Evolutionary conservation across 2,888 invertebrate genomes (phyloP).

Genomic region (Coleophora deauratella): DNA sequence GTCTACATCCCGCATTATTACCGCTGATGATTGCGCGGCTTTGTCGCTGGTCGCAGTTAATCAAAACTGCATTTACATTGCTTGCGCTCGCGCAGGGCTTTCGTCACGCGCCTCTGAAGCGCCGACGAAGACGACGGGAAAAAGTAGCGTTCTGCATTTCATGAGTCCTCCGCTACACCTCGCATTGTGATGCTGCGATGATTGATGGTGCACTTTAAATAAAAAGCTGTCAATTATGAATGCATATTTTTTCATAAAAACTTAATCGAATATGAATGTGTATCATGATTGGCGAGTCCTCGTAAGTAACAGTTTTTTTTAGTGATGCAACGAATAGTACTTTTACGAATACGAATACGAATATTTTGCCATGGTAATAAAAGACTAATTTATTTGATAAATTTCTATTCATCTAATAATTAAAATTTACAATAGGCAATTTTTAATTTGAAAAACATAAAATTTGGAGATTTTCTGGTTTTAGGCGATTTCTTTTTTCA

Average conservation of each 20-base stretch:
- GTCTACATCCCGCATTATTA: constrained; percentile 53
- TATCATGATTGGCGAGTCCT: not conserved
- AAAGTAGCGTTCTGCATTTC: constrained; percentile 36
- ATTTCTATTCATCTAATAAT: no score
- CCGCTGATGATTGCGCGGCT: constrained; percentile 35
- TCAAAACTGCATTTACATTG: constrained; percentile 69
- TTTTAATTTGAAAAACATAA: no score
- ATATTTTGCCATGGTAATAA: no score
- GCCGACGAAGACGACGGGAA: constrained; percentile 21
- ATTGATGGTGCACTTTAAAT: constrained; percentile 38
- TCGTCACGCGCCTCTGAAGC: constrained; percentile 43
- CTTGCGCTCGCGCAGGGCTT: constrained; percentile 27
- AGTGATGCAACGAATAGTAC: no score
- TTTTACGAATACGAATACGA: no score
- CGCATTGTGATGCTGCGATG: constrained; percentile 35
- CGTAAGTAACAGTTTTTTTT: no score
- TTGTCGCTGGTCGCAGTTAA: constrained; percentile 42
- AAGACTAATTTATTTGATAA: no score
- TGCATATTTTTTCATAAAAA: constrained; percentile 7
- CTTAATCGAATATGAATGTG: not conserved
- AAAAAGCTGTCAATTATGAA: constrained; percentile 12
- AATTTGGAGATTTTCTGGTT: no score
- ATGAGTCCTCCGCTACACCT: constrained; percentile 24
- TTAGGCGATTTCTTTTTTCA: no score
- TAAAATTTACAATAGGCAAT: no score